Base-by-base conservation (phyloP, 1,140 invertebrate genomes). In the Varroa destructor region DNA sequence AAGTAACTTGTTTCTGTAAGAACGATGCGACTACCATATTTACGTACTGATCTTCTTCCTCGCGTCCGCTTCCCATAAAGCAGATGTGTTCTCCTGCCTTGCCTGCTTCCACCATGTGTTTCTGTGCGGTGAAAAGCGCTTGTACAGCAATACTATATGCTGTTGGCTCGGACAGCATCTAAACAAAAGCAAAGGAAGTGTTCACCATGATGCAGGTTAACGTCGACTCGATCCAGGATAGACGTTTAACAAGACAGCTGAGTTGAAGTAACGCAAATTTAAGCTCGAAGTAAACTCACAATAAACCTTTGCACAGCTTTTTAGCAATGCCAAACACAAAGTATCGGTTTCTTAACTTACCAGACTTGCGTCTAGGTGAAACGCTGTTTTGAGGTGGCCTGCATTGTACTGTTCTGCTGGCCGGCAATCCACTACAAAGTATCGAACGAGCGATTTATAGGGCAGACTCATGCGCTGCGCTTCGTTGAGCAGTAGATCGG, bases 1-100 rank as follows among this genome's bases (percentile, higher is more conserved):
- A 94, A 74, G 89, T 86, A 0, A 89, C 90, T 77, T 93, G 89
- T 79, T 91, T 90, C 80, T 97, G 93, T 55, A 99, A 83, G 81
- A 99, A 98, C 72, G 91, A 92, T 6, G 94, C 91, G 8, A 98
- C 89, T 43, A 97, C 93, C 96, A 99, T 99, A 77, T 97, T 89
- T 3, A 95, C 91, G 79, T 94, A 95, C 77, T 90, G 89, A 80
- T 98, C 95, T 81, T 97, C 93, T 78, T 96, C 91, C 76, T 91
- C 87, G 51, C 90, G 84, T 1, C 95, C 95, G 76, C 91, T 95
- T 70, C 96, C 96, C 75, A 98, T 85, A 79, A 99, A 97, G 79
- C 94, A 97, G 64, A 98, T 83, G 80, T 99, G 95, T 81, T 98
- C 91, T 42, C 93, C 93, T 72, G 90, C 91, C 42, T 92, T 91